Base-by-base conservation (phyloP, 2,797 vertebrate species). In the Numenius phaeopus region DNA sequence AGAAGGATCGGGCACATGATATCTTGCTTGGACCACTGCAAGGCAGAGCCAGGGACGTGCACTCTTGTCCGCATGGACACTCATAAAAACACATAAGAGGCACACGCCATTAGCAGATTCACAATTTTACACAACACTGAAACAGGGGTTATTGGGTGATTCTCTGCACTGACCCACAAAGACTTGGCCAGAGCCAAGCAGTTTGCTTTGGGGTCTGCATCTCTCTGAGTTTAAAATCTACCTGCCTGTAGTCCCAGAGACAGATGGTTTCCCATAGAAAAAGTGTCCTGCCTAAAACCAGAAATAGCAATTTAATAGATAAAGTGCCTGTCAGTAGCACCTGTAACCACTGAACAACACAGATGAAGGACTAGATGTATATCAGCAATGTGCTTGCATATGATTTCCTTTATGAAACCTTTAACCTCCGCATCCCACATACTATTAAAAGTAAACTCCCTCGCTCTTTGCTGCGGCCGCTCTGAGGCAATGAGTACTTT, bases 351-450 rank as follows among this genome's bases (percentile, higher is more conserved):
- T 5, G 10, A 79, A 15, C 15, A 8, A 66, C 64, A 71, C 82
- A 52, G n/a, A 52, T 32, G 76, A 54, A 78, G 55, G 78, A 58
- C 21, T 70, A 82, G 89, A 86, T 71, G 23, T 57, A 4, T 26
- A 57, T 78, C 67, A 87, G 72, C 49, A 11, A 4, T 4, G 27
- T 77, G 62, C 66, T 23, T 66, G 42, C 27, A 16, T 37, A 52
- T 15, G 47, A 84, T 80, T 94, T 94, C 90, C 83, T 90, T 52
- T 34, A 47, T 7, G 67, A 80, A 92, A 82, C 47, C 57, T 83
- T 83, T 65, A 30, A 65, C 55, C 55, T 77, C 83, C 1, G 0
- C 15, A 0, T 89, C 84, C 81, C 90, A 85, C 59, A 23, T 8
- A 34, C 46, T 12, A 37, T 29, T 42, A 19, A 10, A 79, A 52